phyloP scores from a whole-genome alignment of 2,797 vertebrate species.

The Acestrorhynchus altus region DNA sequence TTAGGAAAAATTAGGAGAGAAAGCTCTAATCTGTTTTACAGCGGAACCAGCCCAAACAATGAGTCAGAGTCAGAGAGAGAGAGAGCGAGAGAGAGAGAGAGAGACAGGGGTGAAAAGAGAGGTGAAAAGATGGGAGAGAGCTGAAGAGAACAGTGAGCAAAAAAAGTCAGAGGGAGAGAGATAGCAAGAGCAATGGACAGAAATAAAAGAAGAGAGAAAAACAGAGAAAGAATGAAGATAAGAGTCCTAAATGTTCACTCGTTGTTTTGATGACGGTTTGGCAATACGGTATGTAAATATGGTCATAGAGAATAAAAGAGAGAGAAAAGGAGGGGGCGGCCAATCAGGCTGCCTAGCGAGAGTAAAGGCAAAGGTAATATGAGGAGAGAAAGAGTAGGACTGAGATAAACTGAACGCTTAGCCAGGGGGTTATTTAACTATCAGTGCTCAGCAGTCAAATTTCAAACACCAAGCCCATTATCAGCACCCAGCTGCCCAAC shows the following conservation, averaged over 20 bases:
- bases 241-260: no score
- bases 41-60: conserved; percentile 61
- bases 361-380: not conserved
- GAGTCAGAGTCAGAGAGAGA: conserved; percentile 72
- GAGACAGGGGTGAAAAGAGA: not conserved
- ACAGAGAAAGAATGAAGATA: no score
- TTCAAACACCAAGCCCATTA: not conserved
- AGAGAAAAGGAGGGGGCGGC: not conserved
- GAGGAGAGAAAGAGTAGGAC: not conserved
- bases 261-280: no score
- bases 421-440: not conserved
- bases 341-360: not conserved
- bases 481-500: not conserved
- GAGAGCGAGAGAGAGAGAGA: conserved; percentile 58
- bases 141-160: conserved; percentile 66
- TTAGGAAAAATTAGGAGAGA: conserved; percentile 78
- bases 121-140: not conserved
- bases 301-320: not conserved
- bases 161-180: conserved; percentile 68
- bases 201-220: no score
- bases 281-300: not conserved
- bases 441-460: not conserved
- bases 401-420: not conserved
- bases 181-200: conserved; percentile 66
- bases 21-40: conserved; percentile 77